Base-by-base conservation (phyloP, 2,113 vertebrate genomes). In the Hyperopisus bebe region DNA sequence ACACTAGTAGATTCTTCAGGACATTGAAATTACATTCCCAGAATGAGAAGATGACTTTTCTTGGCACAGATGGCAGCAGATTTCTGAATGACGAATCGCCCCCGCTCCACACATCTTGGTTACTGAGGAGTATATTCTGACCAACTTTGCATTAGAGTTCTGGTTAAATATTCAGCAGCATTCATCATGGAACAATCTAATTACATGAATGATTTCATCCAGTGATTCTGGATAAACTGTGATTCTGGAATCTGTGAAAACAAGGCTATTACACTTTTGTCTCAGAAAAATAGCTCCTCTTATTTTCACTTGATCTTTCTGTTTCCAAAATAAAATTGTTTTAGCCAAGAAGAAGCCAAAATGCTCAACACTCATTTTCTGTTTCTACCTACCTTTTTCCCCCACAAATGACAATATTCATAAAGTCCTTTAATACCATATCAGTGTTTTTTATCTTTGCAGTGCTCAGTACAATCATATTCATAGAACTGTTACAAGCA, bases 21-120 rank as follows among this genome's bases (percentile, higher is more conserved):
- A 66, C 80, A 27, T 86, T 48, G 82, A 58, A 89, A 82, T 44
- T 82, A 89, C 83, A 88, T 80, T 88, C 80, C 80, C 87, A 86
- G 88, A 74, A 92, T 55, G 51, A 50, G 74, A 39, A 90, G 89
- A 91, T 87, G 89, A 35, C 50, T 24, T 48, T 24, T 47, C 88
- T 90, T 46, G 39, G 35, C 0, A 0, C 80, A 46, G 42, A 83
- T 46, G 42, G 80, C 24, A 27, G 42, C 42, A 46, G 19, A 88
- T 88, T 70, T 31, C 87, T 70, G 58, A 88, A 5, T 66, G n/a
- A 0, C 27, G 55, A 88, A n/a, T 31, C 0, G 5, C 24, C 31
- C 2, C 21, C 48, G 21, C 39, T 88, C 24, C 46, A 35, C 5
- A 31, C 66, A 74, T 27, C n/a, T 5, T 74, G 24, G 87, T 70